Evolutionary conservation across 2,797 vertebrate species (phyloP).

Genomic region (Paramormyrops hopkinsi): DNA sequence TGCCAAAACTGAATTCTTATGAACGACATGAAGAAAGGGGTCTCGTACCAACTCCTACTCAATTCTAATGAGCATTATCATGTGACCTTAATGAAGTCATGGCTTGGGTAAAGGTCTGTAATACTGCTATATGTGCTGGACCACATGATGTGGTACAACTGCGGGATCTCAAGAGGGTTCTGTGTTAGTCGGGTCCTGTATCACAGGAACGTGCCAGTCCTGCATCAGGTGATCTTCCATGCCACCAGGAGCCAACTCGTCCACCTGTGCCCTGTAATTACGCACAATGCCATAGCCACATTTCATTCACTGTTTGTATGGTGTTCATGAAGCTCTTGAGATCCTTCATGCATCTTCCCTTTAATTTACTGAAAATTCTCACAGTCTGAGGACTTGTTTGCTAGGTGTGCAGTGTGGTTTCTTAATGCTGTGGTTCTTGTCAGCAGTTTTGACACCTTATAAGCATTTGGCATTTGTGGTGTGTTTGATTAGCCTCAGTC

Average conservation of each 20-base stretch:
- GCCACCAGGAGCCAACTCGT: constrained; percentile 17
- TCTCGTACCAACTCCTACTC: background rate
- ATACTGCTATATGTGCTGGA: background rate
- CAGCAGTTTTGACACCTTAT: background rate
- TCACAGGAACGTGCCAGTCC: background rate
- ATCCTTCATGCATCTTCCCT: background rate
- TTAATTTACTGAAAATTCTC: background rate
- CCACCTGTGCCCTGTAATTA: background rate
- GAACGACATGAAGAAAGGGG: background rate
- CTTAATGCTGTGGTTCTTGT: background rate
- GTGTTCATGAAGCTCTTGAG: background rate
- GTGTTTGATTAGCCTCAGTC: background rate
- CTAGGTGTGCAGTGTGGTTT: background rate
- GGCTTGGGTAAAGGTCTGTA: background rate
- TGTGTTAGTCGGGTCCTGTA: background rate
- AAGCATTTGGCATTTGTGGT: background rate
- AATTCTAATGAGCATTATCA: background rate
- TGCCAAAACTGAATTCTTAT: background rate
- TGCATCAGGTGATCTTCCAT: constrained; percentile 10
- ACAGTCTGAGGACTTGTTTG: background rate
- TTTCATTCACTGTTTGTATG: background rate
- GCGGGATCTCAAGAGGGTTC: constrained; percentile 9
- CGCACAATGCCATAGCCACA: background rate
- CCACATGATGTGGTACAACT: background rate
- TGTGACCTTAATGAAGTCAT: constrained; percentile 17